These are phyloP conservation scores for Stomatorhinus ivindoensis DNA, from an alignment of 2,113 vertebrate species.

Conservation along the genomic window DNA sequence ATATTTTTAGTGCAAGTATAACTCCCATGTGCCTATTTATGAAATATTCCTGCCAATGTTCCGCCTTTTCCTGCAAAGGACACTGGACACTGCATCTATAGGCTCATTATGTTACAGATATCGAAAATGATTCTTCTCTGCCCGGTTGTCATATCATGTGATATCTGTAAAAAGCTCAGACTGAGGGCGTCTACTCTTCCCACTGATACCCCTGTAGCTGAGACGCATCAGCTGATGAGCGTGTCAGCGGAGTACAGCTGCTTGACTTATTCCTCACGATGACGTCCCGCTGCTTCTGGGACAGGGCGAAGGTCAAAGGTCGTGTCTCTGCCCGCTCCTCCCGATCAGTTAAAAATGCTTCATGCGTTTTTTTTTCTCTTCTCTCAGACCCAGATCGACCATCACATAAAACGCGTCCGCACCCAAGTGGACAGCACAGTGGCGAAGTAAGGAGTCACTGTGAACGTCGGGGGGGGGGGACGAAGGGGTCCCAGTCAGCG, in stretches of 20 bases:
- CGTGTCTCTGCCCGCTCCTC: not conserved
- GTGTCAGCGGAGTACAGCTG: not conserved
- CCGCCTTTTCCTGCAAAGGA: not conserved
- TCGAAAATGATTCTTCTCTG: not conserved
- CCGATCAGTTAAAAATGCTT: not conserved
- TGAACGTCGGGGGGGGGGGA: too few species aligned
- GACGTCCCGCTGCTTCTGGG: not conserved
- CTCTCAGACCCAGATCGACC: slow-evolving; percentile 60
- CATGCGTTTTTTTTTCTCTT: not conserved
- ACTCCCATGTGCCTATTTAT: not conserved
- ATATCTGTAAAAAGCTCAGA: not conserved
- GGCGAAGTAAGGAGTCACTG: slow-evolving; percentile 55
- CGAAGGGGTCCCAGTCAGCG: not conserved
- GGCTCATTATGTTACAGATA: not conserved
- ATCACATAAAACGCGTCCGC: slow-evolving; percentile 53
- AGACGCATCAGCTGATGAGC: not conserved
- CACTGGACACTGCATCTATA: too few species aligned
- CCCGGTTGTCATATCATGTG: not conserved
- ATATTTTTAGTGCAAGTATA: too few species aligned
- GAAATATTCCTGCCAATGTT: not conserved
- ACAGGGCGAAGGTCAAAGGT: not conserved
- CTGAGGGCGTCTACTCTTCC: not conserved
- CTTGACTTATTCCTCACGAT: not conserved
- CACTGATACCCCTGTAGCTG: not conserved
- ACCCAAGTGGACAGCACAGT: slow-evolving; percentile 50